Evolutionary conservation across 2,888 invertebrate genomes (phyloP).

Genomic region (Rhimphoctona megacephalus): DNA sequence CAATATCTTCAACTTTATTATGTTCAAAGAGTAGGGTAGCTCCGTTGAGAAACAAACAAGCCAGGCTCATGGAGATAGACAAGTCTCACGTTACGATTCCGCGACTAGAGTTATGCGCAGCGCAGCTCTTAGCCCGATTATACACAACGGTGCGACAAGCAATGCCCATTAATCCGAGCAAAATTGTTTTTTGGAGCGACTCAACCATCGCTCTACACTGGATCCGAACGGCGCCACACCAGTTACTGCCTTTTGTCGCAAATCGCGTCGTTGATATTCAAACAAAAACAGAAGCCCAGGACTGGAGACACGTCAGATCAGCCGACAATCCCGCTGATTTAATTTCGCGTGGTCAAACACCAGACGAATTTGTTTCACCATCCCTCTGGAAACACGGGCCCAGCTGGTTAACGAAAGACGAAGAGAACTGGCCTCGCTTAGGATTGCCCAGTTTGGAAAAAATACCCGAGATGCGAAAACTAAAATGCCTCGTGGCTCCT

Average conservation of each 20-base stretch:
- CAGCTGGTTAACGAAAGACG: constrained; percentile 31
- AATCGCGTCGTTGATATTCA: constrained; percentile 60
- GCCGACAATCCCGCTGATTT: constrained; percentile 47
- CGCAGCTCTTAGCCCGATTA: too few relatives aligned
- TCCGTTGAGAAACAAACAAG: background rate
- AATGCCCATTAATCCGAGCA: too few relatives aligned
- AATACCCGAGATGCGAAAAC: too few relatives aligned
- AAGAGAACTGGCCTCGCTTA: constrained; percentile 26
- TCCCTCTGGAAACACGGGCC: constrained; percentile 57
- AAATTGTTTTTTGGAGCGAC: constrained; percentile 51
- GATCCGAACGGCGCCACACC: constrained; percentile 43
- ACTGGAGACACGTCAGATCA: constrained; percentile 32
- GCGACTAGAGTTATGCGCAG: too few relatives aligned
- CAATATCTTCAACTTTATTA: constrained; percentile 45
- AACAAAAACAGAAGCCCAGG: background rate
- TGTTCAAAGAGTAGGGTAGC: constrained; percentile 42
- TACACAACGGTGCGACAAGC: too few relatives aligned
- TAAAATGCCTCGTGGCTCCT: too few relatives aligned
- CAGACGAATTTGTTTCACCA: constrained; percentile 20
- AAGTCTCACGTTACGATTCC: too few relatives aligned
- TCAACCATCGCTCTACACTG: constrained; percentile 57
- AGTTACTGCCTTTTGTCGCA: constrained; percentile 39
- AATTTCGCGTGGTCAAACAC: too few relatives aligned
- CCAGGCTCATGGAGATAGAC: background rate
- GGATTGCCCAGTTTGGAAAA: background rate